A percentile compares a stretch with the other conserved stretches of the same genome.
phyloP scores from a whole-genome alignment of 2,113 vertebrate species.

The Grammomys dolichurus region DNA sequence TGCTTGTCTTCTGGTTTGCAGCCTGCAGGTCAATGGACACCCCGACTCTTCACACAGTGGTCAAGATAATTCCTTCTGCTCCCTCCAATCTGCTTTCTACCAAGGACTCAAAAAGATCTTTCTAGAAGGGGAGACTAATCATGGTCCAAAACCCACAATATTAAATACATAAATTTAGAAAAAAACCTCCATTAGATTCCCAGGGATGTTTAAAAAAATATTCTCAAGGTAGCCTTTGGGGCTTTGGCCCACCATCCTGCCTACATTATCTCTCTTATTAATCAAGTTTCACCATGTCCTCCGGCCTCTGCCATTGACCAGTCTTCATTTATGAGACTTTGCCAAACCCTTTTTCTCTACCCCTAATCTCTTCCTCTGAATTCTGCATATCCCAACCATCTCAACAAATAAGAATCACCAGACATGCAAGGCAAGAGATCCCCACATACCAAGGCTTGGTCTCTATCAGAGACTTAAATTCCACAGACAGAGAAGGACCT shows the following conservation, averaged over 20 bases:
- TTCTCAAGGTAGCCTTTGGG: background rate
- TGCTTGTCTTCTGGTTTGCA: background rate
- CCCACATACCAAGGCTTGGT: background rate
- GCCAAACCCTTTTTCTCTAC: background rate
- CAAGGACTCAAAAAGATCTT: slow-evolving; percentile 20
- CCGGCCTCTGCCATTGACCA: background rate
- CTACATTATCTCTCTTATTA: background rate
- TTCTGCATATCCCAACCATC: background rate
- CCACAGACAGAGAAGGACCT: background rate
- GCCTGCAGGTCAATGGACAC: background rate
- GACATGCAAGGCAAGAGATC: background rate
- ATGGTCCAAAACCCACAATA: background rate
- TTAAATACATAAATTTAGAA: background rate
- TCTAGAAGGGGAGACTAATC: slow-evolving; percentile 34
- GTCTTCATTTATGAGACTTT: background rate
- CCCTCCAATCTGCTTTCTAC: slow-evolving; percentile 10
- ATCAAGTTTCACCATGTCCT: background rate
- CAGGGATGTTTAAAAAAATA: slow-evolving; percentile 17
- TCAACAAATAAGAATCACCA: background rate
- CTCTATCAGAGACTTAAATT: background rate
- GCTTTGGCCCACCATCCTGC: background rate
- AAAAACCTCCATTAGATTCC: background rate
- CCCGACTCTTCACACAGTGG: background rate
- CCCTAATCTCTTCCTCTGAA: background rate
- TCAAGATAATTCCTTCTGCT: background rate